Evolutionary conservation across 2,797 vertebrate genomes (phyloP), one percentile per base, ranked within the genome.

Genomic region (Gymnoscopelus braueri): DNA sequence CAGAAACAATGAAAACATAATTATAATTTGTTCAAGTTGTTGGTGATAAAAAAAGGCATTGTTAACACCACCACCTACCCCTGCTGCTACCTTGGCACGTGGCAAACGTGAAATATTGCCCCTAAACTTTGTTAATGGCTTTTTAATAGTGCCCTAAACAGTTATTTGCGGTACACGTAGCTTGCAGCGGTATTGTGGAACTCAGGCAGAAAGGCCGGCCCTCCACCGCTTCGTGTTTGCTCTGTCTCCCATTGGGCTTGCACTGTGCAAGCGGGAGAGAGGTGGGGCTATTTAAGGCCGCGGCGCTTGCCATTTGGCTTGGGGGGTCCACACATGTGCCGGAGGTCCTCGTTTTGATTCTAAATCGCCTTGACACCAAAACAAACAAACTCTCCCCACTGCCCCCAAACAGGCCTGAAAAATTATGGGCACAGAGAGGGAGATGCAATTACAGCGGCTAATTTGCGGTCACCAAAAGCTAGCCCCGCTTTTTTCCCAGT

Each of bases 361-460:
- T 92, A 93, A 94, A 89, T 88, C 48, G 77, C 88, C 78, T 78
- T 92, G 92, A 93, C 92, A 93, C 90, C 90, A 92, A 92, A 93
- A 93, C 90, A 93, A 92, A 93, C 92, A 93, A 84, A 90, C 88
- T 88, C 87, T 87, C 81, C 75, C 85, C 85, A 63, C 78, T 86
- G 72, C 84, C 87, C 19, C 79, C 87, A 89, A 91, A 90, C 89
- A 88, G 83, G 84, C 84, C 83, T 89, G 89, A 87, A 89, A 92
- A 89, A 88, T 90, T 74, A 90, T 81, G 77, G 84, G 85, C 82
- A 63, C 63, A 35, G 69, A 70, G 85, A 88, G 85, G 85, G 87
- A 87, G 83, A 86, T 87, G 89, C 89, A 93, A 92, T 93, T 93
- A 93, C 84, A 87, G 88, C 82, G 87, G 80, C 89, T 92, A 93